Percentiles rank a stretch among this genome's conserved stretches.
These are phyloP conservation scores for Siniperca knerii DNA, from an alignment of 2,113 vertebrate species.

Conservation along the genomic window DNA sequence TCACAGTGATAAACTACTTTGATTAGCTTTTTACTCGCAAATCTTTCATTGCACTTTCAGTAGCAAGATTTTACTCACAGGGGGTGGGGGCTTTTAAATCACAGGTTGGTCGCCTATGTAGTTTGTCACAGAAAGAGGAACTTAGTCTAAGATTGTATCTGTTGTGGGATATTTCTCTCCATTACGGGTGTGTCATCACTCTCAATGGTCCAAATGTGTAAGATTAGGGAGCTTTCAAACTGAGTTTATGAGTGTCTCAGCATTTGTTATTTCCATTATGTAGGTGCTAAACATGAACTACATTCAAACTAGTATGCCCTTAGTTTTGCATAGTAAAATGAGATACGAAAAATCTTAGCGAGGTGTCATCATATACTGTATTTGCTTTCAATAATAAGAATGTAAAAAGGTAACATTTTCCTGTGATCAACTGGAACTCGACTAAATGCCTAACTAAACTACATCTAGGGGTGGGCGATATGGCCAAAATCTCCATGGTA, in stretches of 20 bases:
- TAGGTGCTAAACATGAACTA: background rate
- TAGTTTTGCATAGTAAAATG: conserved; percentile 11
- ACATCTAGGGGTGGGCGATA: no score
- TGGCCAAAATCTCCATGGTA: no score
- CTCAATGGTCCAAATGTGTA: background rate
- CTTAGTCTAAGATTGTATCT: background rate
- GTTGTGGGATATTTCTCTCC: background rate
- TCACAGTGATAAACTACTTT: no score
- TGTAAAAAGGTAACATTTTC: background rate
- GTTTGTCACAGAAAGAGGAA: background rate
- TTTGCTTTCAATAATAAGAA: background rate
- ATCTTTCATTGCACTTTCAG: no score
- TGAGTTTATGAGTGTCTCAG: background rate
- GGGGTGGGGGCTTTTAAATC: no score
- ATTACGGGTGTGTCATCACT: background rate
- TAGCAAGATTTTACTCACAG: no score
- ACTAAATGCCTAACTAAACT: background rate
- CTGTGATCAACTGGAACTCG: background rate
- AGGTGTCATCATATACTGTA: background rate
- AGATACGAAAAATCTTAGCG: background rate
- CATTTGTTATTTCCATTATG: background rate
- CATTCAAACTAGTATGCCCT: background rate
- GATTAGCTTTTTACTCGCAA: no score
- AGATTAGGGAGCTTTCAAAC: no score
- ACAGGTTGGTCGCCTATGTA: background rate